phyloP scores from a whole-genome alignment of 2,797 vertebrate genomes.

The Alfaro cultratus region DNA sequence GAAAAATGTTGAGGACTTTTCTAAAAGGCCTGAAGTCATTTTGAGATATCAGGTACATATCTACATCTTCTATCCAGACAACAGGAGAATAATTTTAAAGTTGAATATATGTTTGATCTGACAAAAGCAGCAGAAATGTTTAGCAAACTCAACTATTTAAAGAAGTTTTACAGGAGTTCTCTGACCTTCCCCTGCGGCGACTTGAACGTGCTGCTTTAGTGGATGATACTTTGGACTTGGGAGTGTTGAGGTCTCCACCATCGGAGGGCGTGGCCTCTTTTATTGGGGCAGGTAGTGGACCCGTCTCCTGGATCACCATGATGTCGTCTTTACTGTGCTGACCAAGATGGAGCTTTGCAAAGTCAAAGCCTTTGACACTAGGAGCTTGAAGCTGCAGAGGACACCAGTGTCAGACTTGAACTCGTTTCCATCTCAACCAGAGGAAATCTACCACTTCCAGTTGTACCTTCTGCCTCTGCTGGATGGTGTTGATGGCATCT shows the following conservation, averaged over 20 bases:
- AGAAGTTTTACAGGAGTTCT: background rate
- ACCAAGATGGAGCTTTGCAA: constrained; percentile 96
- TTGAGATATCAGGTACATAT: background rate
- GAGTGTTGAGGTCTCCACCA: constrained; percentile 91
- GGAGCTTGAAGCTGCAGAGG: constrained; percentile 90
- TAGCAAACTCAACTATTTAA: background rate
- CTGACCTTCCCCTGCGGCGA: constrained; percentile 90
- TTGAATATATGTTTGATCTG: background rate
- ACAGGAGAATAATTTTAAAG: background rate
- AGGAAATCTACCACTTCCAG: background rate
- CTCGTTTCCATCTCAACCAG: background rate
- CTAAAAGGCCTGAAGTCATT: background rate
- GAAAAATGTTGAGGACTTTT: background rate
- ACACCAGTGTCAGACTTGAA: constrained; percentile 9
- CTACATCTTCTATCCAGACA: background rate
- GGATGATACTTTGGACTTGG: constrained; percentile 89
- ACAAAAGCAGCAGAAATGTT: background rate
- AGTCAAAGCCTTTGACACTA: constrained; percentile 96
- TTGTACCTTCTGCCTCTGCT: constrained; percentile 96
- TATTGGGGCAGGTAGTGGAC: constrained; percentile 83
- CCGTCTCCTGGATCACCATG: constrained; percentile 93
- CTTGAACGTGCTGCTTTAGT: constrained; percentile 85
- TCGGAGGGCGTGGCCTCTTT: constrained; percentile 93
- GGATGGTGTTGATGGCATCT: constrained; percentile 92
- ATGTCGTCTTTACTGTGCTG: constrained; percentile 97